Evolutionary conservation across 2,113 vertebrate genomes (phyloP).

Genomic region (Cyprinodon brontotheroides): DNA sequence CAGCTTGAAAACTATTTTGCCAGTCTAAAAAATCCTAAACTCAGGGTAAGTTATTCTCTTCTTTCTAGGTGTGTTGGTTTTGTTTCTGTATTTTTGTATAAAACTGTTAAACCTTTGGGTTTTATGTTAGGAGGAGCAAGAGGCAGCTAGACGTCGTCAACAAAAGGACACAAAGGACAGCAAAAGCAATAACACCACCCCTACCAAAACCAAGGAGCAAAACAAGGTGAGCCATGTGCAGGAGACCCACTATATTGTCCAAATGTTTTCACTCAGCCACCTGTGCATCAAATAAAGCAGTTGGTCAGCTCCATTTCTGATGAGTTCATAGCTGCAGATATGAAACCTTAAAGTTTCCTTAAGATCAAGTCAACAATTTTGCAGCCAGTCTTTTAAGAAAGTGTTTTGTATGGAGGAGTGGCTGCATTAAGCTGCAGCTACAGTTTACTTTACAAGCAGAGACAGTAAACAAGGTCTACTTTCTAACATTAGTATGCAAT

Average conservation of each 20-base stretch:
- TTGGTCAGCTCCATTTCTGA: too few species aligned
- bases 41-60: conserved; percentile 91
- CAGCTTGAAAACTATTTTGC: conserved; percentile 99
- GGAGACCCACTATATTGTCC: too few species aligned
- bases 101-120: not conserved
- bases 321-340: too few species aligned
- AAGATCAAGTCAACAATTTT: too few species aligned
- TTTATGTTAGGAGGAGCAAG: conserved; percentile 91
- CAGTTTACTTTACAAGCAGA: not conserved
- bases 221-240: conserved; percentile 76
- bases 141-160: conserved; percentile 91
- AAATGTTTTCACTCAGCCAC: too few species aligned
- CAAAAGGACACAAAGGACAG: conserved; percentile 89
- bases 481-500: not conserved
- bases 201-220: conserved; percentile 90
- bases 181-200: conserved; percentile 94
- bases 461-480: not conserved
- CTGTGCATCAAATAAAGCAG: too few species aligned
- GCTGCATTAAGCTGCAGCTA: too few species aligned
- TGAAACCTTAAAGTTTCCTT: too few species aligned
- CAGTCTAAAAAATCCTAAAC: conserved; percentile 99
- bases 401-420: too few species aligned
- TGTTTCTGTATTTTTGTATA: not conserved
- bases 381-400: too few species aligned
- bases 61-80: not conserved